Conservation (phyloP, 2,113 vertebrate species). For the Scopus umbretta region DNA sequence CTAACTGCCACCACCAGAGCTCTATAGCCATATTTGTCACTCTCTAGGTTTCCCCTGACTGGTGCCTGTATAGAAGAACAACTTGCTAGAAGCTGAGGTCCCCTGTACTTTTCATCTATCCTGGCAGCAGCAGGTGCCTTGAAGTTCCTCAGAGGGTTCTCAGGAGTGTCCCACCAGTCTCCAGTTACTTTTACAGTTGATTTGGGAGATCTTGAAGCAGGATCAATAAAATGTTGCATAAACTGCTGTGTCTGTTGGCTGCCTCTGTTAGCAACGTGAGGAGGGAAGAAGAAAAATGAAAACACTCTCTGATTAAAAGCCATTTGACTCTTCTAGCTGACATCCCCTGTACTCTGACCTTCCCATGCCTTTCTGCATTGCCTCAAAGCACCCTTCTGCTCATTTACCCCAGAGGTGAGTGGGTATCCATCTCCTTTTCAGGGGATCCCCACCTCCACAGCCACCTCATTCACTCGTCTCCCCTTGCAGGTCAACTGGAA, state of each 20-base stretch:
- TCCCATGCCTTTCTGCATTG: neutral
- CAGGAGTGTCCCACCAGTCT: neutral
- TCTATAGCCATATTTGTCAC: neutral
- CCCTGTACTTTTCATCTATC: neutral
- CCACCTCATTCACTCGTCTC: neutral
- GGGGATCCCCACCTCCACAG: accelerated
- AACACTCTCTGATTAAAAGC: neutral
- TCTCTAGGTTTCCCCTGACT: neutral
- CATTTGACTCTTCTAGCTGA: neutral
- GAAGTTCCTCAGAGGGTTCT: neutral
- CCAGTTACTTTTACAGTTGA: neutral
- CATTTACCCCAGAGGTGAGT: neutral
- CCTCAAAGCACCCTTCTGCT: neutral
- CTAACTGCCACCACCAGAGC: neutral
- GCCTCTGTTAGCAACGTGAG: neutral
- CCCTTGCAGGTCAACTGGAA: neutral
- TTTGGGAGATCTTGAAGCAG: neutral
- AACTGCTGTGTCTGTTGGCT: neutral
- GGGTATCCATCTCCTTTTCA: neutral
- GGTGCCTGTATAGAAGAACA: neutral
- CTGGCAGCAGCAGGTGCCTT: neutral
- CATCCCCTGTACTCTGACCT: neutral
- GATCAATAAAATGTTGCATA: neutral
- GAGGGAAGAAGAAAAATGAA: neutral
- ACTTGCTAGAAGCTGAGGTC: neutral